Base-by-base conservation (phyloP, 2,797 vertebrate genomes). In the Propithecus perrieri region DNA sequence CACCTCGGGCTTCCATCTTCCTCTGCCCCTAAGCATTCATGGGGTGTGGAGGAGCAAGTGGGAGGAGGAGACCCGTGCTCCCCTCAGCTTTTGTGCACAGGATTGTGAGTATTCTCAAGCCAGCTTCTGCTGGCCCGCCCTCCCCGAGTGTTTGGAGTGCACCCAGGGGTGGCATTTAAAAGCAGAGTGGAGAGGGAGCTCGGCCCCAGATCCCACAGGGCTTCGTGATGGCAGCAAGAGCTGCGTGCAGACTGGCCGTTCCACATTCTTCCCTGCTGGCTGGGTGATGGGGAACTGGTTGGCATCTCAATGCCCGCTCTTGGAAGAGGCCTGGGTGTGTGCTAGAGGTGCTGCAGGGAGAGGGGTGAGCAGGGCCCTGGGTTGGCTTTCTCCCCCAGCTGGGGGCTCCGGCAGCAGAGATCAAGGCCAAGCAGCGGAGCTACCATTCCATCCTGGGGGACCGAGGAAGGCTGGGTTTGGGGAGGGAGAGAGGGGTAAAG, bases 31-130 rank as follows among this genome's bases (percentile, higher is more conserved):
- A 30, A 69, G 74, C 48, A 35, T 46, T 46, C 48, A 48, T 11
- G 43, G 33, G 74, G 43, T 72, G 38, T 76, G 50, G 43, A 1
- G 18, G 14, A 28, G 7, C 35, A 26, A 35, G 22, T 14, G 71
- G 41, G 10, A 10, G 1, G 48, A 78, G 35, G 50, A 57, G n/a
- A 59, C 5, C 5, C 1, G 0, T n/a, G 50, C 2, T 3, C n/a
- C 48, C 59, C 41, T 67, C 7, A 6, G 20, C 88, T 78, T 5
- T 0, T 1, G 2, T 0, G 2, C 2, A 20, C 1, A 4, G 30
- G 43, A 15, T 46, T 67, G 59, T 65, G 1, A 0, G 38, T 10
- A 18, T 26, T 43, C 14, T 61, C 35, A 6, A 35, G 59, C 22
- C 11, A 46, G 57, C n/a, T 53, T 71, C 69, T 48, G 28, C 85